phyloP scores from a whole-genome alignment of 2,888 invertebrate genomes.

The Tiliacea citrago region DNA sequence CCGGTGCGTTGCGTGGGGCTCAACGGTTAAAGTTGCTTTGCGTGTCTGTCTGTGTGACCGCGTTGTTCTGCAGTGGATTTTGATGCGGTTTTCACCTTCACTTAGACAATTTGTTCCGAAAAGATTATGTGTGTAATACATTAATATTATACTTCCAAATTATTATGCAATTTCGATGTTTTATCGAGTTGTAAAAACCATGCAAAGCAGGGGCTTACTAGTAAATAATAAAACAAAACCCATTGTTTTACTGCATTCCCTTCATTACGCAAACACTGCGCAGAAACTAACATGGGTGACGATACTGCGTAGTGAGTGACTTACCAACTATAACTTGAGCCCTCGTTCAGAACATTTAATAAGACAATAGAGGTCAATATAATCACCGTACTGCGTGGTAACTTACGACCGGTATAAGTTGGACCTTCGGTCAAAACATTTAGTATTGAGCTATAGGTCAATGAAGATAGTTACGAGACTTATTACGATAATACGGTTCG shows the following conservation, averaged over 20 bases:
- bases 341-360: constrained; percentile 6
- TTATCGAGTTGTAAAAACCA: not conserved
- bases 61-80: too few relatives aligned
- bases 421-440: not conserved
- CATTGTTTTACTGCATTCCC: constrained; percentile 39
- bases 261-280: constrained; percentile 42
- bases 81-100: too few relatives aligned
- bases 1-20: too few relatives aligned
- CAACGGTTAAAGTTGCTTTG: too few relatives aligned
- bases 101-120: too few relatives aligned
- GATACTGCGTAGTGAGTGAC: constrained; percentile 36
- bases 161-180: not conserved
- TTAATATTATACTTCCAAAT: not conserved
- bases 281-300: constrained; percentile 58
- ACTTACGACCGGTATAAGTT: not conserved
- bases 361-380: constrained; percentile 24
- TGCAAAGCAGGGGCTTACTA: not conserved
- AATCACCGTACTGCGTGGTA: constrained; percentile 23
- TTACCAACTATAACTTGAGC: constrained; percentile 38
- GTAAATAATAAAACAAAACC: not conserved
- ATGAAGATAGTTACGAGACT: constrained; percentile 11
- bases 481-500: constrained; percentile 44
- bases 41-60: too few relatives aligned
- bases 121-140: too few relatives aligned
- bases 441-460: not conserved